Conservation (phyloP, 2,888 invertebrate genomes). For the Amblyjoppa proteus region DNA sequence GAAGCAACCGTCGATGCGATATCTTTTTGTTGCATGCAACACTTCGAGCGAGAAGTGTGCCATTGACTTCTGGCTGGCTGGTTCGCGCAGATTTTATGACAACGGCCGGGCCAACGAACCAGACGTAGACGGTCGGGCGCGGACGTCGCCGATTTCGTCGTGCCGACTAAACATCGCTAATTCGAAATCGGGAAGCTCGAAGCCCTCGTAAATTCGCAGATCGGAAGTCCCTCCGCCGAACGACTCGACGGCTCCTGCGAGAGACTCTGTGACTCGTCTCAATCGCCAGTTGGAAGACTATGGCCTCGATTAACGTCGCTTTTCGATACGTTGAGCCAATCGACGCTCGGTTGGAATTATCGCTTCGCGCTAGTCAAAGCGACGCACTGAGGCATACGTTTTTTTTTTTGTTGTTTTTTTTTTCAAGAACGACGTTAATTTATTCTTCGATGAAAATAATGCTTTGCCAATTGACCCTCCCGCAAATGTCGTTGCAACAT, state of each 20-base stretch:
- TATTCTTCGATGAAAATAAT: neutral
- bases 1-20: too few relatives aligned
- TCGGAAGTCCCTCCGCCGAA: neutral
- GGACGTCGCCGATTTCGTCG: constrained; percentile 57
- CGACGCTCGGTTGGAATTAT: constrained; percentile 19
- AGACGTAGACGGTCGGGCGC: constrained; percentile 57
- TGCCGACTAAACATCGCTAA: constrained; percentile 62
- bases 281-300: constrained; percentile 52
- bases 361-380: constrained; percentile 15
- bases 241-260: constrained; percentile 23
- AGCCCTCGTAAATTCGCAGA: constrained; percentile 39
- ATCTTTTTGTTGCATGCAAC: neutral
- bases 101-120: constrained; percentile 70
- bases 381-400: neutral
- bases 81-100: constrained; percentile 55
- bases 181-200: constrained; percentile 41
- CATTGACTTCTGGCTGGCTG: constrained; percentile 51
- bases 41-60: constrained; percentile 39
- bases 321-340: constrained; percentile 42
- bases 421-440: too few relatives aligned
- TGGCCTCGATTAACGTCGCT: constrained; percentile 56
- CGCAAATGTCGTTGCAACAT: too few relatives aligned
- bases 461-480: too few relatives aligned
- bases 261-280: constrained; percentile 25
- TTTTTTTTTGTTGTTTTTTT: too few relatives aligned